A percentile compares a stretch with the other conserved stretches of the same genome.
phyloP scores from a whole-genome alignment of 2,113 vertebrate species.

The Equus quagga region DNA sequence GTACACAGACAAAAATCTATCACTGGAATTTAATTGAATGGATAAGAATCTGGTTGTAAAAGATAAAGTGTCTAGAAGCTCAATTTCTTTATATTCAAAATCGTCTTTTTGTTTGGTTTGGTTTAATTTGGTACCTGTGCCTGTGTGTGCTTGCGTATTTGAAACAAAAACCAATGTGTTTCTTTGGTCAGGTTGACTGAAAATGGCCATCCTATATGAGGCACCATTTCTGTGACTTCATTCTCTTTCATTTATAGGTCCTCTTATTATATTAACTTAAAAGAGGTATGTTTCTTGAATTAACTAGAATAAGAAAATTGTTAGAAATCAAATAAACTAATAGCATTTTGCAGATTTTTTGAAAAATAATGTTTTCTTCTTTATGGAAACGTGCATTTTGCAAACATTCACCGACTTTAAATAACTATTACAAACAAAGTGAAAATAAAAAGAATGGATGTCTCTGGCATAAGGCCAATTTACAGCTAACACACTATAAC shows the following conservation, averaged over 20 bases:
- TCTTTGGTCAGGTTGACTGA: background rate
- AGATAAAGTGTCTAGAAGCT: background rate
- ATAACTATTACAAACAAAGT: constrained; percentile 41
- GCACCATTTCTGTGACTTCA: background rate
- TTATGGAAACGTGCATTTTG: constrained; percentile 59
- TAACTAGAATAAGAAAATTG: background rate
- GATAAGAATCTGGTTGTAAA: background rate
- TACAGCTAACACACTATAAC: background rate
- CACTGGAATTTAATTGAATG: background rate
- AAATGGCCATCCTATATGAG: background rate
- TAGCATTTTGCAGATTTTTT: background rate
- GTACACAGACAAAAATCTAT: background rate
- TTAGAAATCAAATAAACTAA: constrained; percentile 20
- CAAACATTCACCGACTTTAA: constrained; percentile 51
- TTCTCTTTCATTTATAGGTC: background rate
- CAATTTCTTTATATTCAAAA: background rate
- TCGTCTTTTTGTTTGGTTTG: background rate
- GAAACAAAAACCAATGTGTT: background rate
- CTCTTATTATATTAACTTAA: background rate
- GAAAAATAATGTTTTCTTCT: constrained; percentile 58
- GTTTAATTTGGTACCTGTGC: background rate
- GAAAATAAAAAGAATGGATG: constrained; percentile 53
- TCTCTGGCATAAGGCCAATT: constrained; percentile 41
- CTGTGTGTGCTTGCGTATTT: background rate
- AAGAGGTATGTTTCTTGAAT: background rate